These are phyloP conservation scores for Ephydatia muelleri DNA, from an alignment of 37 sponge, comb jelly and placozoan species.

Conservation along the genomic window DNA sequence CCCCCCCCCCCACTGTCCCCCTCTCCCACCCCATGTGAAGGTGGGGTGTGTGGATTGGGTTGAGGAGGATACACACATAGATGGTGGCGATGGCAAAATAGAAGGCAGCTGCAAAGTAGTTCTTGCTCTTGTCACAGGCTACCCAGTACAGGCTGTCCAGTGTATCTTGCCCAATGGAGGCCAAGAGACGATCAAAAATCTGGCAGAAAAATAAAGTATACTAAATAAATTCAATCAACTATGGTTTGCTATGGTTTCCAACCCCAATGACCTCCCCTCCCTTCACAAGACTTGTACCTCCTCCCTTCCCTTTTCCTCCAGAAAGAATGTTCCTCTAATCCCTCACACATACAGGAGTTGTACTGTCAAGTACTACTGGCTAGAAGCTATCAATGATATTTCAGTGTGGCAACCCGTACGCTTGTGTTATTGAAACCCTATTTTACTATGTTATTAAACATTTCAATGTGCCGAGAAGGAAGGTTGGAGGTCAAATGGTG, in stretches of 20 bases:
- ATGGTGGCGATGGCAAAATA: constrained; percentile 7
- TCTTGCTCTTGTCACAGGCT: neutral
- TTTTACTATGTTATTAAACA: too few relatives aligned
- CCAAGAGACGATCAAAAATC: constrained; percentile 79
- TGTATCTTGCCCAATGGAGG: constrained; percentile 84
- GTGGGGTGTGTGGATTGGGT: too few relatives aligned
- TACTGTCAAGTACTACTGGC: too few relatives aligned
- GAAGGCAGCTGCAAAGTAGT: constrained; percentile 14
- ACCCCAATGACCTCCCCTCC: neutral
- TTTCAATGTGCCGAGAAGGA: too few relatives aligned
- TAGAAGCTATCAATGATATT: too few relatives aligned
- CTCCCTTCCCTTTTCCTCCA: constrained; percentile 90
- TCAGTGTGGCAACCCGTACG: too few relatives aligned
- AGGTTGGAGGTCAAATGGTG: too few relatives aligned
- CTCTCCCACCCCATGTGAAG: too few relatives aligned
- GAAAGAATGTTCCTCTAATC: constrained; percentile 79
- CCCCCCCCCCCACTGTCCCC: too few relatives aligned
- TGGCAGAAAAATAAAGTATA: neutral
- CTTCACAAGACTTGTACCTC: neutral
- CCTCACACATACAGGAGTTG: too few relatives aligned
- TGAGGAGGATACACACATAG: constrained; percentile 26
- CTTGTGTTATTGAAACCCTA: too few relatives aligned
- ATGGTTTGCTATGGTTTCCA: neutral
- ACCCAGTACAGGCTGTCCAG: constrained; percentile 52
- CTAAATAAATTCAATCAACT: neutral